phyloP scores from a whole-genome alignment of 2,113 vertebrate genomes.

The Cebidichthys violaceus region DNA sequence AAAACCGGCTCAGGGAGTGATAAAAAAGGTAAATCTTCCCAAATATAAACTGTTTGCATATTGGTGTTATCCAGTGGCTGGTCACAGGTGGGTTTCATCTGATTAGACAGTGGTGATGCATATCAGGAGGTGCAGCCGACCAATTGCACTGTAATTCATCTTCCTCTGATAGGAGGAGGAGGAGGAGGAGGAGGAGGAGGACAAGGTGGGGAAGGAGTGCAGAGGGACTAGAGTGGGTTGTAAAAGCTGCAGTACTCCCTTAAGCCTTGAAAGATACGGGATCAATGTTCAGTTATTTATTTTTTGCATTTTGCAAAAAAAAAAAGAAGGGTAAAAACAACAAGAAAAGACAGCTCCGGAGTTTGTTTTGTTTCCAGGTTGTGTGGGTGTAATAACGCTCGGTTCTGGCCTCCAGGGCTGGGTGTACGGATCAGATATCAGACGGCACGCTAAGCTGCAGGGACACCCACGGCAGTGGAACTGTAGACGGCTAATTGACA shows the following conservation, averaged over 20 bases:
- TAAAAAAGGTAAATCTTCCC: conserved; percentile 52
- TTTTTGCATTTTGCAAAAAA: conserved; percentile 22
- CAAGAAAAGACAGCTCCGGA: neutral
- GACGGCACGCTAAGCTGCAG: conserved; percentile 73
- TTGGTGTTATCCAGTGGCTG: conserved; percentile 64
- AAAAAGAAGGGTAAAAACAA: conserved; percentile 10
- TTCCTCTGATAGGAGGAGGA: conserved; percentile 61
- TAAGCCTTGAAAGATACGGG: conserved; percentile 14
- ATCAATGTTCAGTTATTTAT: conserved; percentile 4
- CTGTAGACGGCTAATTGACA: conserved; percentile 82
- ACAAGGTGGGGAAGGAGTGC: conserved; percentile 24
- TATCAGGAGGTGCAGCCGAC: conserved; percentile 69
- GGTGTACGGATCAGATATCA: conserved; percentile 69
- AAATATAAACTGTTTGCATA: conserved; percentile 73
- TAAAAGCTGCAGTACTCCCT: conserved; percentile 33
- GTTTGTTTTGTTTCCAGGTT: conserved; percentile 56
- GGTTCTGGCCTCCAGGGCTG: conserved; percentile 42
- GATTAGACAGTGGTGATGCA: conserved; percentile 76
- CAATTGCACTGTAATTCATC: conserved; percentile 75
- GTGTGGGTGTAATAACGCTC: conserved; percentile 33
- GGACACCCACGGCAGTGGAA: conserved; percentile 75
- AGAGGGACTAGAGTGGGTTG: conserved; percentile 34
- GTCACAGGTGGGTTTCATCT: conserved; percentile 80
- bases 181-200: conserved; percentile 43
- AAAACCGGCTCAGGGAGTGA: conserved; percentile 53